These are phyloP conservation scores for Antechinus flavipes DNA, from an alignment of 2,113 vertebrate species.

Conservation along the genomic window DNA sequence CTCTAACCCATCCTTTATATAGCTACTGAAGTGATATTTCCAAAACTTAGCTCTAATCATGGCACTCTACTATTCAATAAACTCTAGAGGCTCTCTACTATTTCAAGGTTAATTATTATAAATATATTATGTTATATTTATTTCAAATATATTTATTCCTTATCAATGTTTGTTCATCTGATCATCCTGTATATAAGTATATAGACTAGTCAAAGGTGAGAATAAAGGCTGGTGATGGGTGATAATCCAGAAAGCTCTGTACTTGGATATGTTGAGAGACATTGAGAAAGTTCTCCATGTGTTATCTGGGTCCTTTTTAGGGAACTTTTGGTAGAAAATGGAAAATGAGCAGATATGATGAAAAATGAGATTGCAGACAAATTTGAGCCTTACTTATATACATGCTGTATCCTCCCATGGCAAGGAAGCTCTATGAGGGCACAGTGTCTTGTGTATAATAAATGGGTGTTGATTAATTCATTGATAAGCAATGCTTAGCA, in stretches of 20 bases:
- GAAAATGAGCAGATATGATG: not conserved
- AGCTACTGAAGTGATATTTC: not conserved
- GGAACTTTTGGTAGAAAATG: not conserved
- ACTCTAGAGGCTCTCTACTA: not conserved
- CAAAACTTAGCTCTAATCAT: not conserved
- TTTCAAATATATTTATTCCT: not conserved
- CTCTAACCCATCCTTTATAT: not conserved
- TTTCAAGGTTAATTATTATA: not conserved
- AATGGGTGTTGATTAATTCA: no score
- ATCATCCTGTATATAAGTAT: not conserved
- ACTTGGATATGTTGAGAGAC: not conserved
- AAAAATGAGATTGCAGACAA: not conserved
- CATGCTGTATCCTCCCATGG: not conserved
- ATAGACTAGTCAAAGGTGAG: not conserved
- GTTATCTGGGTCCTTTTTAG: not conserved
- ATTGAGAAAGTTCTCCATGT: not conserved
- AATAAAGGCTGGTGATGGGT: not conserved
- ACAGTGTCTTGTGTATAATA: no score
- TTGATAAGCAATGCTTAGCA: no score
- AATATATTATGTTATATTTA: no score
- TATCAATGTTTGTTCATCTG: not conserved
- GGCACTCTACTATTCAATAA: not conserved
- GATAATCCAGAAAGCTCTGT: not conserved
- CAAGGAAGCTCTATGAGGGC: not conserved
- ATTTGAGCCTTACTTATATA: not conserved